Evolutionary conservation across 2,797 vertebrate species (phyloP).

Genomic region (Phalloptychus januarius): DNA sequence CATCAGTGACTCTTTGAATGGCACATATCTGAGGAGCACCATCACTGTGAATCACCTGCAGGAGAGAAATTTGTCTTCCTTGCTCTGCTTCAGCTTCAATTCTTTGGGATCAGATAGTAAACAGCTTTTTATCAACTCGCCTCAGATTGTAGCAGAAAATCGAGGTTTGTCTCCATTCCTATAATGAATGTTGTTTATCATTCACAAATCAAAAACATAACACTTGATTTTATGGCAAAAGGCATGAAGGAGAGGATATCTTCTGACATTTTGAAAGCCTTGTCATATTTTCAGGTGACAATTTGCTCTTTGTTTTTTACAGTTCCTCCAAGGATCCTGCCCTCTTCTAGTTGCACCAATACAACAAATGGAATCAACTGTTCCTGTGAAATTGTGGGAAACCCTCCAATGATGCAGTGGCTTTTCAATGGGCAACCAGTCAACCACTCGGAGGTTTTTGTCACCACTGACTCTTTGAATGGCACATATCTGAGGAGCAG

Average conservation of each 20-base stretch:
- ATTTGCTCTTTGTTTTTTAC: background rate
- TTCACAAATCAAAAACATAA: too few relatives aligned
- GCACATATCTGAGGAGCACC: slow-evolving; percentile 27
- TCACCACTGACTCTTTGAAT: slow-evolving; percentile 9
- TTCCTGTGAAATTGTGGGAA: slow-evolving; percentile 59
- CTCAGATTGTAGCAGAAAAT: background rate
- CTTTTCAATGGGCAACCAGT: slow-evolving; percentile 18
- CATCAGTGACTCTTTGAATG: slow-evolving; percentile 3
- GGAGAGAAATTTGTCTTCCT: background rate
- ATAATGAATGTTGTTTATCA: background rate
- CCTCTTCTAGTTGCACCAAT: slow-evolving; percentile 41
- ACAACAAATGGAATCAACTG: slow-evolving; percentile 31
- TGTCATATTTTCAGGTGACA: background rate
- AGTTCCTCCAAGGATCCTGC: slow-evolving; percentile 45
- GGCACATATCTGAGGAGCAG: slow-evolving; percentile 26
- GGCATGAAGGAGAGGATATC: too few relatives aligned
- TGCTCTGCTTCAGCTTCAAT: slow-evolving; percentile 51
- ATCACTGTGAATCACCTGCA: slow-evolving; percentile 28
- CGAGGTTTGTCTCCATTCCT: slow-evolving; percentile 4
- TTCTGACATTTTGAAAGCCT: background rate
- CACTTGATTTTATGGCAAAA: too few relatives aligned
- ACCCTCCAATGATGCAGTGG: slow-evolving; percentile 49
- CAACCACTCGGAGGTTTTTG: background rate
- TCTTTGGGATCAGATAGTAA: slow-evolving; percentile 33
- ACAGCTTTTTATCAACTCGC: background rate